Conservation (phyloP, 1,140 invertebrate genomes). For the Harpegnathos saltator region DNA sequence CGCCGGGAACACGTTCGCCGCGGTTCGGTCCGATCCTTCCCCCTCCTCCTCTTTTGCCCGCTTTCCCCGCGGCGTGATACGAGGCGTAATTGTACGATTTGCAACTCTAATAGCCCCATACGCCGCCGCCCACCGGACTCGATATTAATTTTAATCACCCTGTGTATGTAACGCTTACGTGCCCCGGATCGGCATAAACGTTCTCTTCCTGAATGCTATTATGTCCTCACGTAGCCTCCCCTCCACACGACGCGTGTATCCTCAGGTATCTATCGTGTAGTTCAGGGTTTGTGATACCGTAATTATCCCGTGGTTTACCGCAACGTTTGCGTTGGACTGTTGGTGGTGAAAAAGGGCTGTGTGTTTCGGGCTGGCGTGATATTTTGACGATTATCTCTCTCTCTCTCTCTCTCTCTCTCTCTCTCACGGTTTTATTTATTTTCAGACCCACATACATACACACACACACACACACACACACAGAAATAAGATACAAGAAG, state of each 20-base stretch:
- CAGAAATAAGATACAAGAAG: no score
- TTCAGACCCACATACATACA: neutral
- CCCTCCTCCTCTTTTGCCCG: neutral
- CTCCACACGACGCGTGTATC: conserved; percentile 35
- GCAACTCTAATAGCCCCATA: conserved; percentile 66
- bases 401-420: neutral
- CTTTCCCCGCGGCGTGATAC: conserved; percentile 35
- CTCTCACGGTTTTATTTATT: neutral
- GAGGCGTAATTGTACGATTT: conserved; percentile 66
- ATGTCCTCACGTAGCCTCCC: conserved; percentile 33
- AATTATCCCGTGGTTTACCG: conserved; percentile 54
- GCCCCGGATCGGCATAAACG: conserved; percentile 52
- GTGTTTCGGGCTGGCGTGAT: neutral
- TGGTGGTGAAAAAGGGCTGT: neutral
- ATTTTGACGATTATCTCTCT: neutral
- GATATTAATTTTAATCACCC: conserved; percentile 74
- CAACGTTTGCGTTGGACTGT: neutral
- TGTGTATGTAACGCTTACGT: conserved; percentile 55
- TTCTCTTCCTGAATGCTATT: conserved; percentile 69
- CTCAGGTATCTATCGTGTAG: conserved; percentile 57
- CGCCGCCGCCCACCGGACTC: conserved; percentile 40
- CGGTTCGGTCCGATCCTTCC: conserved; percentile 1
- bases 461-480: no score
- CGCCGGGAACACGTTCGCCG: conserved; percentile 38
- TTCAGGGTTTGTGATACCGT: conserved; percentile 7